Percentiles rank a stretch among this genome's conserved stretches.
These are phyloP conservation scores for Pogona vitticeps DNA, from an alignment of 2,113 vertebrate genomes.

Conservation along the genomic window DNA sequence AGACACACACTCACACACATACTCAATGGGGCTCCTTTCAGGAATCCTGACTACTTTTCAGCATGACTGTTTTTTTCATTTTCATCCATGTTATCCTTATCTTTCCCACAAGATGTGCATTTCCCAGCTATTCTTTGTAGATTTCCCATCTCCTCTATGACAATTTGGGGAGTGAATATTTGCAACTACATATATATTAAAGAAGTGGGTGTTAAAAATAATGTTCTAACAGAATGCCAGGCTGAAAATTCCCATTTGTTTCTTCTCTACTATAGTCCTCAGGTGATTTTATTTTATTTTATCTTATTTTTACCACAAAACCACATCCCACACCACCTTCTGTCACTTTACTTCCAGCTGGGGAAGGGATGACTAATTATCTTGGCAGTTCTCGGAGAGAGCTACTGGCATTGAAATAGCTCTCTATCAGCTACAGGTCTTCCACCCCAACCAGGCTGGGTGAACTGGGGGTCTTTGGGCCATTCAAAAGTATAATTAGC, in stretches of 20 bases:
- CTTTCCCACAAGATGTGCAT: not conserved
- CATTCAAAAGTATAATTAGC: slow-evolving; percentile 35
- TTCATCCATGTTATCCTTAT: not conserved
- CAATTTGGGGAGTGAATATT: not conserved
- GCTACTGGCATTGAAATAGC: not conserved
- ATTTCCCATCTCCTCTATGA: too few relatives aligned
- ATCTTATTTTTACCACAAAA: slow-evolving; percentile 15
- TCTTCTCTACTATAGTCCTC: slow-evolving; percentile 5
- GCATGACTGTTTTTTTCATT: not conserved
- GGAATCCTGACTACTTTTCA: not conserved
- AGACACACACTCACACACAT: too few relatives aligned
- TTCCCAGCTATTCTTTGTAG: not conserved
- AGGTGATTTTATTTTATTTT: not conserved
- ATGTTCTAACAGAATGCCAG: not conserved
- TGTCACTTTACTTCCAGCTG: slow-evolving; percentile 6
- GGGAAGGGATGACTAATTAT: slow-evolving; percentile 3
- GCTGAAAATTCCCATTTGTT: slow-evolving; percentile 2
- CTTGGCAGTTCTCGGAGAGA: slow-evolving; percentile 9
- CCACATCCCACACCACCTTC: not conserved
- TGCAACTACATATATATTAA: not conserved
- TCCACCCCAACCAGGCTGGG: not conserved
- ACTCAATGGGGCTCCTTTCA: not conserved
- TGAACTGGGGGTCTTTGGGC: slow-evolving; percentile 9
- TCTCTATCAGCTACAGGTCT: not conserved
- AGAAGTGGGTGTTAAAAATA: not conserved